phyloP scores from a whole-genome alignment of 2,113 vertebrate genomes.

The Calyptomena viridis region DNA sequence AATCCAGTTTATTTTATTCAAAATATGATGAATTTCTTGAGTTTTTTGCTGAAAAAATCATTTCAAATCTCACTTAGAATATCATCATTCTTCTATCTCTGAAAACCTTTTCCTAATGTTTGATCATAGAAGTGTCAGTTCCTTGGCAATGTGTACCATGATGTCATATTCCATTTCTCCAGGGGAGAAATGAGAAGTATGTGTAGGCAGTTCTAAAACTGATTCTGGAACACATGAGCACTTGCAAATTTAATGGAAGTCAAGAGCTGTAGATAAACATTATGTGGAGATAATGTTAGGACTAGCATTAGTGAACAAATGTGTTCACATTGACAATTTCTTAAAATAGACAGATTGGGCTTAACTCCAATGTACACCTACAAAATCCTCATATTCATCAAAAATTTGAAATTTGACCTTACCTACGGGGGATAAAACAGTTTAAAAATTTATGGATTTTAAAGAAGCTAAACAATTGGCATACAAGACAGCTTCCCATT shows the following conservation, averaged over 20 bases:
- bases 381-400: background rate
- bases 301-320: background rate
- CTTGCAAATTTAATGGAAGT: background rate
- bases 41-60: background rate
- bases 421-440: background rate
- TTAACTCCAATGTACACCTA: background rate
- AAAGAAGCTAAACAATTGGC: slow-evolving; percentile 62
- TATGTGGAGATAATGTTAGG: background rate
- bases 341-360: background rate
- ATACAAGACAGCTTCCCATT: slow-evolving; percentile 60
- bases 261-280: background rate
- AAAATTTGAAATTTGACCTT: slow-evolving; percentile 20
- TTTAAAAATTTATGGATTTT: slow-evolving; percentile 43
- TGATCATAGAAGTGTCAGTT: background rate
- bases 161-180: background rate
- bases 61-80: background rate
- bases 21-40: background rate
- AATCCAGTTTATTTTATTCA: background rate
- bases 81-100: background rate
- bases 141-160: background rate
- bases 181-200: background rate
- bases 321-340: background rate
- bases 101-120: background rate
- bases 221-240: background rate
- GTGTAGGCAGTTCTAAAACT: background rate